Conservation (phyloP, 2,888 invertebrate genomes). For the Neuroscelio doddi region DNA sequence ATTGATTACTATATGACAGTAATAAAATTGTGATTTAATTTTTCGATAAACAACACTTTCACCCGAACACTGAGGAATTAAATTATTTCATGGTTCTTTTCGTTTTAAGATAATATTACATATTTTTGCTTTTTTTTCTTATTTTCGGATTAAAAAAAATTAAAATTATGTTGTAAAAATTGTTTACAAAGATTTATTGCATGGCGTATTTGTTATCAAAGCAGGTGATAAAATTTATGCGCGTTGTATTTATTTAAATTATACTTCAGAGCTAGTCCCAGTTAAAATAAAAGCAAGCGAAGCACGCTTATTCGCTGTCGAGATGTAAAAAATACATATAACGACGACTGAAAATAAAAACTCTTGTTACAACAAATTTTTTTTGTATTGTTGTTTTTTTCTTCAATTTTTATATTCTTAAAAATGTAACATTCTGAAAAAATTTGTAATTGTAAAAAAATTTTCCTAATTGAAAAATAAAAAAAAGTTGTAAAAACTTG, state of each 20-base stretch:
- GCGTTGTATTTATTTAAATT: constrained; percentile 59
- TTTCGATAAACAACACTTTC: no score
- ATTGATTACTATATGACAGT: no score
- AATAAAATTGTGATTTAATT: no score
- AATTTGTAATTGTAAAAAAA: no score
- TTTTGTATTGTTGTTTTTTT: background rate
- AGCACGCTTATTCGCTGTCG: constrained; percentile 37
- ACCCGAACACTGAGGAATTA: no score
- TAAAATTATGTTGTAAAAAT: no score
- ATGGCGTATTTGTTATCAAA: constrained; percentile 15
- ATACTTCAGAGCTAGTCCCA: constrained; percentile 63
- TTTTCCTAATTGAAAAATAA: no score
- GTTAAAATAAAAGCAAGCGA: constrained; percentile 54
- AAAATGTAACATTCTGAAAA: background rate
- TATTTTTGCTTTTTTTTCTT: background rate
- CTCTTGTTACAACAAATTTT: constrained; percentile 30
- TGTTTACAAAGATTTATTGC: constrained; percentile 14
- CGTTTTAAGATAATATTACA: constrained; percentile 12
- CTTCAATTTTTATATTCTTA: background rate
- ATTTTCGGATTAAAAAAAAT: no score
- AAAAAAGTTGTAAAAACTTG: no score
- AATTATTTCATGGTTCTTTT: constrained; percentile 9
- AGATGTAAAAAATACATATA: constrained; percentile 42
- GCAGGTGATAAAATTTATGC: constrained; percentile 42
- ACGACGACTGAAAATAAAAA: constrained; percentile 42